These are phyloP conservation scores for Azorinus chamasolen DNA, from an alignment of 2,888 invertebrate species.

Conservation along the genomic window DNA sequence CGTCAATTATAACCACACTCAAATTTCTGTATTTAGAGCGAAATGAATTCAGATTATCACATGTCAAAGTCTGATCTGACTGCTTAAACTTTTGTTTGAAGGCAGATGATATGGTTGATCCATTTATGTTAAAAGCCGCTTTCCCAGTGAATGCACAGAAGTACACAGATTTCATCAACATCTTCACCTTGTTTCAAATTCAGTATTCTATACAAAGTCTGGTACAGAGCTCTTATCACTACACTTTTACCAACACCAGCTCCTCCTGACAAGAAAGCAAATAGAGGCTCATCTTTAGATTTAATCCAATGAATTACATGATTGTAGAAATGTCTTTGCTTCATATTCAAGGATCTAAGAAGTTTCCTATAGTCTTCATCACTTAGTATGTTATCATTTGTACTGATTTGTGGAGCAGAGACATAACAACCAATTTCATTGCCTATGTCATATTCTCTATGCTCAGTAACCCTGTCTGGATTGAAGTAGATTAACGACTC, in stretches of 20 bases:
- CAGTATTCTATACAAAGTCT: constrained; percentile 14
- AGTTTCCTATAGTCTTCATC: constrained; percentile 18
- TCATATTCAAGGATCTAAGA: constrained; percentile 19
- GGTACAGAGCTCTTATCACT: constrained; percentile 19
- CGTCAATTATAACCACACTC: constrained; percentile 41
- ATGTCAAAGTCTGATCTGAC: constrained; percentile 11
- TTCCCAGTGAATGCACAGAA: constrained; percentile 45
- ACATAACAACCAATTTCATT: constrained; percentile 30
- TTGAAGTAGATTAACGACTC: constrained; percentile 18
- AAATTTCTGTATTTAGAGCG: constrained; percentile 28
- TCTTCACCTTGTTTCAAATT: constrained; percentile 20
- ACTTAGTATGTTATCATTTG: constrained; percentile 11
- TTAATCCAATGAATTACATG: constrained; percentile 20
- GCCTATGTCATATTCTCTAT: constrained; percentile 39
- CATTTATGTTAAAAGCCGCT: constrained; percentile 32
- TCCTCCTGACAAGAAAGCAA: constrained; percentile 52
- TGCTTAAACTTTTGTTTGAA: constrained; percentile 25
- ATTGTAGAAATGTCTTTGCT: constrained; percentile 34
- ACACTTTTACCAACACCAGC: constrained; percentile 46
- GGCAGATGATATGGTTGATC: constrained; percentile 29
- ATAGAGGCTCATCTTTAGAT: not conserved
- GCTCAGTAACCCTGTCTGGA: constrained; percentile 12
- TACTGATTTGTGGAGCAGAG: constrained; percentile 25
- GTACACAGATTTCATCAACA: constrained; percentile 9
- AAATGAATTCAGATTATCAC: constrained; percentile 24